A percentile compares a stretch with the other conserved stretches of the same genome.
Evolutionary conservation across 2,113 vertebrate genomes (phyloP).

Genomic region (Dascyllus trimaculatus): DNA sequence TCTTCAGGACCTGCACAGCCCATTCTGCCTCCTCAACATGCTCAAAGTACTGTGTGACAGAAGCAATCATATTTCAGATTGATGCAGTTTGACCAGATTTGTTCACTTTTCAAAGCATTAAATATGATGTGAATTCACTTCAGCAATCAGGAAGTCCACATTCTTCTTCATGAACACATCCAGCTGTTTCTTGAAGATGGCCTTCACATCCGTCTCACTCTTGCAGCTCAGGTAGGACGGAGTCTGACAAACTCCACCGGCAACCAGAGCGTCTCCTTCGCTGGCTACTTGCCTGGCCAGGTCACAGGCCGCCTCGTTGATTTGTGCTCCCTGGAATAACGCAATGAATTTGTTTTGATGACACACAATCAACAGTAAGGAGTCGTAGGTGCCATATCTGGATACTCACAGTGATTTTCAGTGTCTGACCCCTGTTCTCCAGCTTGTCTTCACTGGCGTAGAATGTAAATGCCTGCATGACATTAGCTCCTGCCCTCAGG

Average conservation of each 20-base stretch:
- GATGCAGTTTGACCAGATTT: not conserved
- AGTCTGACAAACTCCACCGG: constrained; percentile 95
- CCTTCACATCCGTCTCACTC: constrained; percentile 92
- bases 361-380: too few species aligned
- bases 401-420: constrained; percentile 88
- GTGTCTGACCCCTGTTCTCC: constrained; percentile 94
- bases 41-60: constrained; percentile 91
- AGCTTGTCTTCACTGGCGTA: constrained; percentile 98
- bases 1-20: constrained; percentile 93
- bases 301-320: constrained; percentile 96
- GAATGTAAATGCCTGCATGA: constrained; percentile 98
- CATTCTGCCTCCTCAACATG: constrained; percentile 96
- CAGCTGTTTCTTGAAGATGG: constrained; percentile 90
- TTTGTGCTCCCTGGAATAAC: constrained; percentile 86
- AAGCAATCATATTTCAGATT: not conserved
- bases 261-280: constrained; percentile 93
- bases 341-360: constrained; percentile 80
- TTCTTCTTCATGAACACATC: constrained; percentile 93
- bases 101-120: not conserved
- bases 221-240: constrained; percentile 97
- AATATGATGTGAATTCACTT: constrained; percentile 76
- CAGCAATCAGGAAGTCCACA: constrained; percentile 96
- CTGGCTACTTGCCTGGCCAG: constrained; percentile 92
- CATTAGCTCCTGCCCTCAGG: constrained; percentile 92
- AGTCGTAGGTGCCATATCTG: too few species aligned